Evolutionary conservation across 2,888 invertebrate genomes (phyloP).

Genomic region (Pyrochroa serraticornis): DNA sequence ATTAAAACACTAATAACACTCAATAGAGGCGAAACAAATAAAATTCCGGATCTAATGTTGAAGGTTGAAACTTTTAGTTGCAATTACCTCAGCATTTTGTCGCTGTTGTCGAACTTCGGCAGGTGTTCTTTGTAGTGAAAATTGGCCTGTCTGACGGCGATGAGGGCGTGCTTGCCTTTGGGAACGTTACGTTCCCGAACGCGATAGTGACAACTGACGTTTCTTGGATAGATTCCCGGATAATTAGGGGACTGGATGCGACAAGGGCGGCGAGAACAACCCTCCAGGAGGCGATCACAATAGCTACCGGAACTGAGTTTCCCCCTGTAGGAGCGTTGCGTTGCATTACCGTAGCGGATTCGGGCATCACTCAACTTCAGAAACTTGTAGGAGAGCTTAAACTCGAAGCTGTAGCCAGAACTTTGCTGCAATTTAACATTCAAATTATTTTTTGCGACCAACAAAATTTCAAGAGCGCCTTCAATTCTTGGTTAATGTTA

Average conservation of each 20-base stretch:
- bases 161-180: slow-evolving; percentile 74
- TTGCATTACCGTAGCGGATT: slow-evolving; percentile 78
- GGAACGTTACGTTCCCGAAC: slow-evolving; percentile 61
- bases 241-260: slow-evolving; percentile 89
- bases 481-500: too few species aligned
- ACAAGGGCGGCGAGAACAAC: slow-evolving; percentile 69
- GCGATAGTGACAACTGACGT: slow-evolving; percentile 68
- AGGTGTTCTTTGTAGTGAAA: slow-evolving; percentile 80
- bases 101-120: slow-evolving; percentile 77
- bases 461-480: too few species aligned
- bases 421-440: slow-evolving; percentile 66
- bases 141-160: slow-evolving; percentile 78
- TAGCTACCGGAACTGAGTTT: slow-evolving; percentile 77
- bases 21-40: background rate
- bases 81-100: slow-evolving; percentile 74
- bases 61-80: background rate
- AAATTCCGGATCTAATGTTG: too few species aligned
- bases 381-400: slow-evolving; percentile 85
- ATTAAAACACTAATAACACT: too few species aligned
- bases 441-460: too few species aligned
- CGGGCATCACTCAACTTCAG: slow-evolving; percentile 76
- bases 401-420: slow-evolving; percentile 81
- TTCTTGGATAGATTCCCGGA: slow-evolving; percentile 87
- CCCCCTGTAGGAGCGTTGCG: slow-evolving; percentile 76
- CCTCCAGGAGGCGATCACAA: slow-evolving; percentile 80